These are phyloP conservation scores for Ptilorrhoa leucosticta DNA, from an alignment of 2,113 vertebrate genomes.

Conservation along the genomic window DNA sequence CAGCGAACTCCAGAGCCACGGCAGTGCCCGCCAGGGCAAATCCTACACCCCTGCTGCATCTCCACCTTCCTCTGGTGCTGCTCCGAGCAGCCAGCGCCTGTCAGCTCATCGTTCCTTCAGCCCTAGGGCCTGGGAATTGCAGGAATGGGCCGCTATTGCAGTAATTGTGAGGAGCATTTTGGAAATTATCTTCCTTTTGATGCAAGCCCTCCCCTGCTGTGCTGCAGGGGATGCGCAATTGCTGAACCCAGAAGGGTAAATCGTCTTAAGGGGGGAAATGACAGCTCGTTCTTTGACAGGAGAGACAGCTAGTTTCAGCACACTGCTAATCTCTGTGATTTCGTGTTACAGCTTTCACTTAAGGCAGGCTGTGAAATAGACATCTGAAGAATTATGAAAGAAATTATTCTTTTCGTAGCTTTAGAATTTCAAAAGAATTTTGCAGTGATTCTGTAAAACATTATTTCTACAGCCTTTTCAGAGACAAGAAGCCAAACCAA, in stretches of 20 bases:
- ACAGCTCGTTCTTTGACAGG: not conserved
- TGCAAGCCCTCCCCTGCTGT: not conserved
- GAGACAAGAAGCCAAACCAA: not conserved
- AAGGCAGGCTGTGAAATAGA: not conserved
- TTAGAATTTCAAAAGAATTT: not conserved
- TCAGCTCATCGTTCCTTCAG: not conserved
- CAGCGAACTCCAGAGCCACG: not conserved
- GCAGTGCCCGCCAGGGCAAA: not conserved
- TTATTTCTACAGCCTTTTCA: not conserved
- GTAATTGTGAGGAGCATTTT: not conserved
- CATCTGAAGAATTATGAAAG: not conserved
- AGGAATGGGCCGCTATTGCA: not conserved
- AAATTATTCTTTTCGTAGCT: not conserved
- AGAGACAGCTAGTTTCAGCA: not conserved
- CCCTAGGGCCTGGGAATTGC: not conserved
- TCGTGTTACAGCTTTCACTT: not conserved
- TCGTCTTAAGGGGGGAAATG: not conserved
- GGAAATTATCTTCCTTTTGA: not conserved
- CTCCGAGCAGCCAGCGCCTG: not conserved
- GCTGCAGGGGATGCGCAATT: not conserved
- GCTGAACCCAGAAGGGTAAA: not conserved
- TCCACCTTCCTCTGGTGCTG: not conserved
- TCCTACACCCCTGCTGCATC: not conserved
- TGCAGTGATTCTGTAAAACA: not conserved
- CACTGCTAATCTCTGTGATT: not conserved